Evolutionary conservation across 2,113 vertebrate genomes (phyloP).

Genomic region (Microcebus griseorufus): DNA sequence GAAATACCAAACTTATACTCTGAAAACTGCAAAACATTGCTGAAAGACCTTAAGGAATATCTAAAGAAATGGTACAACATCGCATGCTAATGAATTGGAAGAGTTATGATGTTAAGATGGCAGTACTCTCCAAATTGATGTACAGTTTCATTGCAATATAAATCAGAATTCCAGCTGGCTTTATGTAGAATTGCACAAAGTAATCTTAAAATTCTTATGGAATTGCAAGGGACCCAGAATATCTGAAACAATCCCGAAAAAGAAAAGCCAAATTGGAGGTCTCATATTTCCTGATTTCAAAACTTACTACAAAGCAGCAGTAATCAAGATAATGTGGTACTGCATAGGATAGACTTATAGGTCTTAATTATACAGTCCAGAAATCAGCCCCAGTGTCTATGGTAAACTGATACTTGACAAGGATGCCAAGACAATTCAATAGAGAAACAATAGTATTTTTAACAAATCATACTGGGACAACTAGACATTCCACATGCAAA

Average conservation of each 20-base stretch:
- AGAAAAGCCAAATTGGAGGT: background rate
- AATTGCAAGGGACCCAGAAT: background rate
- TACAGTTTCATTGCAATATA: background rate
- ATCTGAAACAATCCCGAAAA: background rate
- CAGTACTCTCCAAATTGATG: background rate
- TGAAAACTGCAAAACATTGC: background rate
- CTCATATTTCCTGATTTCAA: background rate
- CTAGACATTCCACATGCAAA: background rate
- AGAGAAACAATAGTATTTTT: background rate
- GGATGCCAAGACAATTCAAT: background rate
- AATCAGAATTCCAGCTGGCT: background rate
- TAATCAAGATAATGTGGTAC: background rate
- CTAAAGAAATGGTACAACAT: background rate
- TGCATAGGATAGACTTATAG: background rate
- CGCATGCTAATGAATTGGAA: background rate
- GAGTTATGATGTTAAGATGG: background rate
- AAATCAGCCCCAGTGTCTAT: background rate
- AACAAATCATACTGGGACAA: background rate
- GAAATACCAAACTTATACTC: background rate
- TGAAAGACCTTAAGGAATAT: background rate
- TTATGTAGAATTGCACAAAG: background rate
- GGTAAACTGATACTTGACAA: background rate
- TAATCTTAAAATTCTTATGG: background rate
- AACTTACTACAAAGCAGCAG: background rate
- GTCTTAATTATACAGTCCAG: background rate